Evolutionary conservation across 2,113 vertebrate genomes (phyloP), one percentile per base, ranked within the genome.

Genomic region (Erpornis zantholeuca): DNA sequence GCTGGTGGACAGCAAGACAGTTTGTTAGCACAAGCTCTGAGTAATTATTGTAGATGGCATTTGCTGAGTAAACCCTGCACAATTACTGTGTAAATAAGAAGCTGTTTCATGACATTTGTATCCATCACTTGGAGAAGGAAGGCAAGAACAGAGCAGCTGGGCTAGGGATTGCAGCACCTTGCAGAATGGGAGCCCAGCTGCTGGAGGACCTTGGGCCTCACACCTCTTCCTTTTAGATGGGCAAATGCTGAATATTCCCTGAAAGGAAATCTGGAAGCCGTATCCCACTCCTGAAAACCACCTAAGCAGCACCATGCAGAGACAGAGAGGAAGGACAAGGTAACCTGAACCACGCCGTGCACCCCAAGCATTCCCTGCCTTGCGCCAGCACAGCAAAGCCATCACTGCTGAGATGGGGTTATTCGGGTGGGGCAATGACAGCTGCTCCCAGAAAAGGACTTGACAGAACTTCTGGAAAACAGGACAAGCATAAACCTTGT

Each of bases 11-110:
- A 94, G 93, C 81, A 82, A 80, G 89, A 88, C 61, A 57, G 31
- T 86, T 94, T 79, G 92, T 85, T 94, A 93, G 91, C 79, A 77
- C 57, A 61, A 91, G 78, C 47, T 52, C 75, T 7, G 80, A 84
- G 54, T 90, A 97, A 97, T 97, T 96, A 83, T 63, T 18, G 75
- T 35, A 83, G 54, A 94, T 86, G 91, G 72, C 97, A 97, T 96
- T 96, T 96, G 83, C 84, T 90, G 71, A 95, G 97, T 94, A 97
- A 97, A 98, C 88, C 69, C 92, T 53, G 92, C 27, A 70, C 91
- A 96, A 96, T 97, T 95, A 97, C 93, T 84, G 80, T 81, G 63
- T 73, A 97, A 97, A 96, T 91, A 89, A 86, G 94, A 97, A 97
- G 69, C 70, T 82, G 60, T 90, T 97, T 45, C 56, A 29, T 97